A percentile compares a stretch with the other conserved stretches of the same genome.
Evolutionary conservation across 2,888 invertebrate species (phyloP).

Genomic region (Subacronicta megacephala): DNA sequence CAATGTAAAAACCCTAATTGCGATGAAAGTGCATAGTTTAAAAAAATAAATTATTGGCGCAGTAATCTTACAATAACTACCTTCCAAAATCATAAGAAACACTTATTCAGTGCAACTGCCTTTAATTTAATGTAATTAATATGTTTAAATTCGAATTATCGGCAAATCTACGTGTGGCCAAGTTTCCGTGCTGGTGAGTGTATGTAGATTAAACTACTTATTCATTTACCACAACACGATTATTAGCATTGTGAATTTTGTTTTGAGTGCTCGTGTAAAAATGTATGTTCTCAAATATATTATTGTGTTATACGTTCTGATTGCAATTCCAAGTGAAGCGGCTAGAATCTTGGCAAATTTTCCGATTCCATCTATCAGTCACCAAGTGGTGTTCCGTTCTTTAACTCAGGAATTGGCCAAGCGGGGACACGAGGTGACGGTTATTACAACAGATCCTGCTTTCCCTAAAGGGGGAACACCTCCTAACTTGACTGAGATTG

Average conservation of each 20-base stretch:
- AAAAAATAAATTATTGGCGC: too few relatives aligned
- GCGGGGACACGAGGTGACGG: conserved; percentile 77
- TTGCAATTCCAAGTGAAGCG: conserved; percentile 34
- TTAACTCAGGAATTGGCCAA: conserved; percentile 72
- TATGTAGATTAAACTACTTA: too few relatives aligned
- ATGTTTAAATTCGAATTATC: too few relatives aligned
- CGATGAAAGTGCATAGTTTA: too few relatives aligned
- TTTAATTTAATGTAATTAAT: too few relatives aligned
- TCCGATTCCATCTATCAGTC: conserved; percentile 76
- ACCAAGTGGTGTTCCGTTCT: conserved; percentile 74
- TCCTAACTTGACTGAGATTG: conserved; percentile 75
- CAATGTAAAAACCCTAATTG: too few relatives aligned
- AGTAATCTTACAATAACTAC: too few relatives aligned
- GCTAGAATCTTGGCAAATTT: conserved; percentile 73
- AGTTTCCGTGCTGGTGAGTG: too few relatives aligned
- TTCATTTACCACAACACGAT: not conserved
- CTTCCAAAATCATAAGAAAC: too few relatives aligned
- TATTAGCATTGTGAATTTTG: not conserved
- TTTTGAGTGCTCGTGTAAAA: not conserved
- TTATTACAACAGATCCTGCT: conserved; percentile 74
- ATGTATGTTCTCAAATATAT: not conserved
- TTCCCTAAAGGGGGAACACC: conserved; percentile 58
- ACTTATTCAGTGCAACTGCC: too few relatives aligned
- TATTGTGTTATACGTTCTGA: not conserved
- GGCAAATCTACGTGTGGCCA: too few relatives aligned